Base-by-base conservation (phyloP, 2,113 vertebrate genomes). In the Tympanuchus pallidicinctus region DNA sequence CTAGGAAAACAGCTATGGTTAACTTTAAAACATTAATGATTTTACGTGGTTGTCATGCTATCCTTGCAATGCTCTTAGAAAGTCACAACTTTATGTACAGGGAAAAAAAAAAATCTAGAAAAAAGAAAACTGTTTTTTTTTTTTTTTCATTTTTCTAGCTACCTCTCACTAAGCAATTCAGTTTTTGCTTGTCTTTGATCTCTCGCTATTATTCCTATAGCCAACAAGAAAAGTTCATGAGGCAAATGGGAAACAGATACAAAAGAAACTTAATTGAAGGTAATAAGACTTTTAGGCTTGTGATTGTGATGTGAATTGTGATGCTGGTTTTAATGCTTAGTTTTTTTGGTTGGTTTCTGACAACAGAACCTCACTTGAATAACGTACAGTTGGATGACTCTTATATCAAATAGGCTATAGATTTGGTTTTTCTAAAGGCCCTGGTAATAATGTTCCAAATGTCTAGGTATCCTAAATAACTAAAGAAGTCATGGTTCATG, bases 381-480 rank as follows among this genome's bases (percentile, higher is more conserved):
- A 91, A 63, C 32, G 59, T 91, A 93, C 42, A 81, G 72, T 0
- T 86, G 76, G 30, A 89, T 92, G 42, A 90, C 34, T 89, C 61
- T 89, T 93, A 79, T 93, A 96, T 94, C 88, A 91, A 72, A 79
- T 72, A 63, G 52, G 34, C 32, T 76, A 43, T 65, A 52, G 40
- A 54, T 92, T 82, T 0, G 0, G 38, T 67, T 54, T 45, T 71
- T 89, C 66, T 92, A 89, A 95, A 93, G 40, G 78, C 59, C 45
- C 60, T 89, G 92, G 59, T 82, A 84, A 92, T 90, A 90, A 87
- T 82, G 67, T 71, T 89, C 86, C 91, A 94, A 93, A 93, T 92
- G 63, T 50, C 30, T 86, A 75, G 12, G 70, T 74, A 27, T 84
- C 70, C 81, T 82, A 88, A 93, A 71, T 94, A 92, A 89, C 82